phyloP scores from a whole-genome alignment of 1,140 invertebrate genomes.

The Trachymyrmex cornetzi region DNA sequence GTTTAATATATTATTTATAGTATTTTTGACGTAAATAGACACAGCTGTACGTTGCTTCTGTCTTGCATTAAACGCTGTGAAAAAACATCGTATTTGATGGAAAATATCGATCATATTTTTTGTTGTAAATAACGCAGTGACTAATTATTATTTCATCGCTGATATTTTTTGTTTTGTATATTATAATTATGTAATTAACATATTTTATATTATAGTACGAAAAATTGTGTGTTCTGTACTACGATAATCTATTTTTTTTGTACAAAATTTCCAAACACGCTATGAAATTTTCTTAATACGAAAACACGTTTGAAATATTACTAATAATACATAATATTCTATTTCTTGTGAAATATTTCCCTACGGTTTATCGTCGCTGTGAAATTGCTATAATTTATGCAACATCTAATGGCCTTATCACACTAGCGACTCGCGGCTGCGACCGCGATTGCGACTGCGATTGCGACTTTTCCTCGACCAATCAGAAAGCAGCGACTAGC shows the following conservation, averaged over 20 bases:
- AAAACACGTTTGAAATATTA: background rate
- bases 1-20: constrained; percentile 14
- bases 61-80: background rate
- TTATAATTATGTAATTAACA: constrained; percentile 21
- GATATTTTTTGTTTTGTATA: background rate
- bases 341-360: background rate
- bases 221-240: background rate
- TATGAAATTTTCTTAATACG: background rate
- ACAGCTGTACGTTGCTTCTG: background rate
- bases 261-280: constrained; percentile 3
- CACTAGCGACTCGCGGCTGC: too few species aligned
- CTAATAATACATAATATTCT: background rate
- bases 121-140: constrained; percentile 31
- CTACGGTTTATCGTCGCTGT: background rate
- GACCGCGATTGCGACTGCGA: too few species aligned
- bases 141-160: constrained; percentile 7
- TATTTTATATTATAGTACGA: background rate
- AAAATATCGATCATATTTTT: background rate
- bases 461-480: too few species aligned
- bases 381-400: constrained; percentile 33
- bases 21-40: background rate
- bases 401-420: background rate
- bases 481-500: too few species aligned
- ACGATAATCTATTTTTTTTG: background rate
- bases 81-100: constrained; percentile 13